Evolutionary conservation across 2,888 invertebrate genomes (phyloP), one percentile per base, ranked within the genome.

Genomic region (Pterostichus madidus): DNA sequence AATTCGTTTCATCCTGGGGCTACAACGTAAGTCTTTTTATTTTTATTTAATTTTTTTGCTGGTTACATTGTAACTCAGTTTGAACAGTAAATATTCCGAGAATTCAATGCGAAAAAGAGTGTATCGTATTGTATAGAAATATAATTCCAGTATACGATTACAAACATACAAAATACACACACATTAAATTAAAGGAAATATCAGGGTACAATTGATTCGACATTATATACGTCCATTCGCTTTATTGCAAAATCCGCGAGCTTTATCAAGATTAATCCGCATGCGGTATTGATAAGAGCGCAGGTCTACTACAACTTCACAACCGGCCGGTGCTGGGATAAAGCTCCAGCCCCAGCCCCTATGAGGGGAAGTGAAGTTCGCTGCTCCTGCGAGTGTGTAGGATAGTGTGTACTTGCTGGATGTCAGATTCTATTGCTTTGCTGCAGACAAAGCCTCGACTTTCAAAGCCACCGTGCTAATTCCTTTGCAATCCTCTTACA

Each of bases 401-500:
- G n/a, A 15, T 64, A 79, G 80, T 81, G 13, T 35, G 75, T 61
- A 73, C 46, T 15, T 76, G 56, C 17, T 31, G 64, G 49, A 75
- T 82, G 82, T 82, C 82, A 82, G 82, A 61, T 82, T 82, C 75
- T 56, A 82, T 82, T 82, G 78, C 83, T 77, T 44, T 83, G 53
- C 81, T 39, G 84, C 85, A 85, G 85, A 85, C 84, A 85, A 85
- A 86, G 85, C 84, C 83, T 81, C 83, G 84, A 84, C 85, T 84
- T 84, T 84, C 84, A 87, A 87, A 85, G 86, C 86, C 86, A 83
- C 86, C 85, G 86, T 86, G 86, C 86, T 88, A 87, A 88, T 88
- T 88, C 87, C 84, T 85, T 86, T 85, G 84, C 86, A 88, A 88
- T 88, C 88, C 87, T 87, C 88, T 88, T 88, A 88, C 84, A 85